These are phyloP conservation scores for Stigmatopora argus DNA, from an alignment of 2,113 vertebrate species.

Conservation along the genomic window DNA sequence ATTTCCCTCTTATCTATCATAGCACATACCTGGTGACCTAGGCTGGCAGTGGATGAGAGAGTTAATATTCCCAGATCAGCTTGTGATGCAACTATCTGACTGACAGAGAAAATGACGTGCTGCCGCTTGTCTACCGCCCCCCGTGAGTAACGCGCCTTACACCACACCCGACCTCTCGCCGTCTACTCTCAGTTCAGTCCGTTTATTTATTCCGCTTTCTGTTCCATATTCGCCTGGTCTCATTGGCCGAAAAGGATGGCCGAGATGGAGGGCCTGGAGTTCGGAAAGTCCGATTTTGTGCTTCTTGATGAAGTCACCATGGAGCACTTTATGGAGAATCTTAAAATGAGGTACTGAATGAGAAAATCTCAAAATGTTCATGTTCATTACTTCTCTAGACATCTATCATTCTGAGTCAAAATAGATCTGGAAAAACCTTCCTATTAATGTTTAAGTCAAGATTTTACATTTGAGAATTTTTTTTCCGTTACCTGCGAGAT, in stretches of 20 bases:
- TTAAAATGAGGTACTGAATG: constrained; percentile 78
- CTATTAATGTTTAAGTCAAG: no score
- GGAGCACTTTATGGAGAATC: constrained; percentile 88
- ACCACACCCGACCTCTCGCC: constrained; percentile 53
- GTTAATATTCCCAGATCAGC: constrained; percentile 22
- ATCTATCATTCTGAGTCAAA: no score
- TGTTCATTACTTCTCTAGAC: no score
- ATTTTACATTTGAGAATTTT: no score
- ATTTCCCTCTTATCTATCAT: no score
- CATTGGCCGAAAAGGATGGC: constrained; percentile 70
- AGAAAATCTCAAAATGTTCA: no score
- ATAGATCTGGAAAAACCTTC: no score
- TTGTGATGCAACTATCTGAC: constrained; percentile 20
- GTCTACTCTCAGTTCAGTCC: constrained; percentile 29
- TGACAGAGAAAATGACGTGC: constrained; percentile 59
- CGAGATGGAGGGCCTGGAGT: constrained; percentile 81
- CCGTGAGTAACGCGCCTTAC: constrained; percentile 23
- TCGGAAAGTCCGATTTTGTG: constrained; percentile 87
- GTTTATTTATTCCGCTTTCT: constrained; percentile 44
- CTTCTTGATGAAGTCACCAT: constrained; percentile 88
- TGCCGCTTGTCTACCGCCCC: constrained; percentile 52
- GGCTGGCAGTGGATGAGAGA: no score
- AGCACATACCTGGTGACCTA: no score
- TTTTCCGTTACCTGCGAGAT: no score
- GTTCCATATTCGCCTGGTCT: constrained; percentile 15